These are phyloP conservation scores for Pandion haliaetus DNA, from an alignment of 2,113 vertebrate genomes.

Conservation along the genomic window DNA sequence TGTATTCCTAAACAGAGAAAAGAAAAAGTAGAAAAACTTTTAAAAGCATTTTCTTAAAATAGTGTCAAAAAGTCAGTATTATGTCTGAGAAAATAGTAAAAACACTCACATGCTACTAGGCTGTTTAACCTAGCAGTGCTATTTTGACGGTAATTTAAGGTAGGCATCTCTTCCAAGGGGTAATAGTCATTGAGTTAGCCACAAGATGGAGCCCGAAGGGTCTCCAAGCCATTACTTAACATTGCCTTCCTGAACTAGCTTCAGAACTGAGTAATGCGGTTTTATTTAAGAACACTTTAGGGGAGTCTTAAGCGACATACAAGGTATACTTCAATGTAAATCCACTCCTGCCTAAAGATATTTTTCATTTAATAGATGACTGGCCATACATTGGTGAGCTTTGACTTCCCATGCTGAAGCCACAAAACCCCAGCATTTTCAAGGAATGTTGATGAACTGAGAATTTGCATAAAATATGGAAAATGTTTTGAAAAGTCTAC, in stretches of 20 bases:
- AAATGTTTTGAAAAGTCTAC: not conserved
- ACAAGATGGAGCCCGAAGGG: conserved; percentile 47
- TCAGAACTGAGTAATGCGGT: not conserved
- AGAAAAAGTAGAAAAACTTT: not conserved
- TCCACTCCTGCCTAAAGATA: not conserved
- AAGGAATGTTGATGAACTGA: not conserved
- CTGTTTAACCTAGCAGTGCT: not conserved
- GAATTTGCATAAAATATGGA: not conserved
- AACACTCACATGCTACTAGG: not conserved
- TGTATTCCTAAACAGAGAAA: not conserved
- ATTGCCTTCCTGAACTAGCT: not conserved
- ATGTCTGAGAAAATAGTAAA: not conserved
- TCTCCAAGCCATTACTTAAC: not conserved
- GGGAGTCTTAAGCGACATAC: not conserved
- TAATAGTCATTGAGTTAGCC: not conserved
- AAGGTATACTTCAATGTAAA: not conserved
- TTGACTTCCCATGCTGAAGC: not conserved
- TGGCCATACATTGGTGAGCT: not conserved
- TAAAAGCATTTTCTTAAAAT: not conserved
- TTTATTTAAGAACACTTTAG: too few species aligned
- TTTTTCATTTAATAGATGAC: not conserved
- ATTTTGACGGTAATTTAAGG: not conserved
- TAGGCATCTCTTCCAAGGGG: not conserved
- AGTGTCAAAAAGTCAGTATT: not conserved
- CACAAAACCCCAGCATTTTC: not conserved